A percentile compares a stretch with the other conserved stretches of the same genome.
Conservation (phyloP, 30 jellyfish, hydroid and myxozoan species). For the Hydra vulgaris region DNA sequence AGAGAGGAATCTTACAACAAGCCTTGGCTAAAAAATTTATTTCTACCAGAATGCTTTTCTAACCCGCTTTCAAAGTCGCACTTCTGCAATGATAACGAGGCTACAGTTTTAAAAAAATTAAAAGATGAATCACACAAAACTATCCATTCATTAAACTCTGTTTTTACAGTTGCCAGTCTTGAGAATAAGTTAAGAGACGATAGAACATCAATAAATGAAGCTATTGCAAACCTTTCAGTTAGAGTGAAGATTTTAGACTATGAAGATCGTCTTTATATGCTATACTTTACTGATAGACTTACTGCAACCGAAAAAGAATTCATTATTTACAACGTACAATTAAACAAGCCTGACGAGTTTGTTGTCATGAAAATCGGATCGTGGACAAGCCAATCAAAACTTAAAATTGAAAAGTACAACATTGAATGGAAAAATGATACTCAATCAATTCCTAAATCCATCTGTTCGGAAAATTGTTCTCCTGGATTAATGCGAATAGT, state of each 20-base stretch:
- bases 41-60: conserved; percentile 16
- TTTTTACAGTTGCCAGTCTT: conserved; percentile 32
- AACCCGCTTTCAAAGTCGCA: neutral
- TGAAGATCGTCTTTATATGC: neutral
- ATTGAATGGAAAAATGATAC: conserved; percentile 65
- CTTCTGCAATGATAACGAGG: conserved; percentile 25
- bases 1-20: conserved; percentile 22
- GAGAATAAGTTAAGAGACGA: conserved; percentile 7
- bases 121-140: conserved; percentile 18
- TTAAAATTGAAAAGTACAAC: conserved; percentile 2
- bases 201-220: neutral
- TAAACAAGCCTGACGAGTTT: neutral
- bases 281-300: neutral
- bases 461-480: conserved; percentile 54
- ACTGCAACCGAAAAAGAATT: conserved; percentile 11
- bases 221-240: neutral
- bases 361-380: conserved; percentile 28
- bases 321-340: conserved; percentile 41
- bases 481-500: conserved; percentile 41
- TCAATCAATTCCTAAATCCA: conserved; percentile 38
- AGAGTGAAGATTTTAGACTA: neutral
- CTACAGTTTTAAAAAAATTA: conserved; percentile 12
- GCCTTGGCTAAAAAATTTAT: conserved; percentile 35
- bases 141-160: conserved; percentile 60
- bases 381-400: conserved; percentile 10